Evolutionary conservation across 2,797 vertebrate genomes (phyloP), one percentile per base, ranked within the genome.

Genomic region (Sebastes umbrosus): DNA sequence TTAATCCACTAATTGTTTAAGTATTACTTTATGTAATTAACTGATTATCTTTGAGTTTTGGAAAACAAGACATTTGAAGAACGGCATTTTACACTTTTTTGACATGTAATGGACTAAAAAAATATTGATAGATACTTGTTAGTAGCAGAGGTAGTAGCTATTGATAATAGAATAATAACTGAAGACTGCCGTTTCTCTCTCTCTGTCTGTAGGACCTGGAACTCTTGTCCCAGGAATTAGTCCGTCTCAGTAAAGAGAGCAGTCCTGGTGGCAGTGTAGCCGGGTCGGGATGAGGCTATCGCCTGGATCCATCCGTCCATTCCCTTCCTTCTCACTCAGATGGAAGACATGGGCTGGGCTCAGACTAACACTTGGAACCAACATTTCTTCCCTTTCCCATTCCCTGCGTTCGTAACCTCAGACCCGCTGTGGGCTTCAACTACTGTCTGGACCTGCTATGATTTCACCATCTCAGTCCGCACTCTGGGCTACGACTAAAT

Each of bases 201-300:
- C 13, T 43, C 39, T 43, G 39, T 87, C 60, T 83, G 22, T 27
- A 97, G 96, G 95, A 97, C 83, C 87, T 97, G 80, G 96, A 97
- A 90, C 85, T 96, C 43, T 83, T 97, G 63, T 97, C 96, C 80
- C 96, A 97, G 90, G 96, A 97, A 92, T 94, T 97, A 86, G 96
- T 97, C 68, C 94, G 96, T 59, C 91, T 97, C 88, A 96, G 96
- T 91, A 96, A 97, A 88, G 96, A 96, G 4, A 66, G 25, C 68
- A 66, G 68, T 69, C 78, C 80, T 1, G 78, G 74, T 2, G 66
- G 69, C 11, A 43, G 79, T 18, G 65, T 75, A 1, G 69, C 83
- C 0, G 85, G 90, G 3, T 93, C 79, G 2, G 91, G 90, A 73
- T 94, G 87, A 93, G 83, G n/a, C 84, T 78, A 80, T 70, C 13